phyloP scores from a whole-genome alignment of 2,888 invertebrate genomes.

The Rugalucina vietnamica region DNA sequence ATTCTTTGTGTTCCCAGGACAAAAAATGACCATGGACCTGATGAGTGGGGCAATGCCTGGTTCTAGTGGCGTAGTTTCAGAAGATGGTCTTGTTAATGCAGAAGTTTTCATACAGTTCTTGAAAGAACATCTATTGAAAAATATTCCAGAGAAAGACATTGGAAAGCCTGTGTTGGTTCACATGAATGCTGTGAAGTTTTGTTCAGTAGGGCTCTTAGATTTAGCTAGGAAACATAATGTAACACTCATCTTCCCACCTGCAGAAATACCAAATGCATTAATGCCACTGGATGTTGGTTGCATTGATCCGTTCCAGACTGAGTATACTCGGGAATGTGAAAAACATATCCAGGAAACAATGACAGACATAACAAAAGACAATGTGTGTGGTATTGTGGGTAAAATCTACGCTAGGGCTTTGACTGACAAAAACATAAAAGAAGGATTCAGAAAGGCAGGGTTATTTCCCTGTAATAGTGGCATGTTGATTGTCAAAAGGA shows the following conservation, averaged over 20 bases:
- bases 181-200: neutral
- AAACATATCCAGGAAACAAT: neutral
- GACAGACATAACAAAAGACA: neutral
- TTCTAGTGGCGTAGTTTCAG: constrained; percentile 1
- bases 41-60: neutral
- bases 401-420: neutral
- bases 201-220: neutral
- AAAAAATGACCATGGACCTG: neutral
- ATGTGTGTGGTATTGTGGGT: neutral
- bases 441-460: neutral
- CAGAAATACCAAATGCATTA: neutral
- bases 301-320: neutral
- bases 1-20: neutral
- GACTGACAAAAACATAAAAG: neutral
- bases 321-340: neutral
- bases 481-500: neutral
- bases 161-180: neutral
- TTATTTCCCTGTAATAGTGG: neutral
- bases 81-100: neutral
- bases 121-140: neutral
- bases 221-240: neutral
- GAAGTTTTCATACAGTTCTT: constrained; percentile 10
- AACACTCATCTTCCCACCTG: neutral
- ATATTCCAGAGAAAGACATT: neutral
- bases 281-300: constrained; percentile 2